These are phyloP conservation scores for Monoplex corrugatus DNA, from an alignment of 2,888 invertebrate species.

Conservation along the genomic window DNA sequence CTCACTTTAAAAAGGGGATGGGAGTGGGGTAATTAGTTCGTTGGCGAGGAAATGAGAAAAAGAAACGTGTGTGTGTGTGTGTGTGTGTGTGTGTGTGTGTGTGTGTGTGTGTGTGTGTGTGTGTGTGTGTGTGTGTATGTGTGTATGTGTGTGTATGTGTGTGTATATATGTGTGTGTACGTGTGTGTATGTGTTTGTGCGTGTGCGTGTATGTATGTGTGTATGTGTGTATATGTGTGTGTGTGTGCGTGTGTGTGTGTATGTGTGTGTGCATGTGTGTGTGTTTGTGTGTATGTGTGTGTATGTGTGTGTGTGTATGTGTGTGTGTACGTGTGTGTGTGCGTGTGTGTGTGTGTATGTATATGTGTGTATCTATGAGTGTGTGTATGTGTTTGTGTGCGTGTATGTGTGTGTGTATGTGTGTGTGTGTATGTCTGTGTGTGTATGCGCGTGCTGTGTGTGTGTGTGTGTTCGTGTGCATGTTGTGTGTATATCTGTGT, in stretches of 20 bases:
- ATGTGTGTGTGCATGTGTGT: background rate
- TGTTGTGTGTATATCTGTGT: background rate
- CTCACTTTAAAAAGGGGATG: no score
- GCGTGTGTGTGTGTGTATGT: slow-evolving; percentile 2
- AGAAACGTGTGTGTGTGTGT: background rate
- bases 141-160: background rate
- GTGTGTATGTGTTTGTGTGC: background rate
- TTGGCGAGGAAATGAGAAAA: no score
- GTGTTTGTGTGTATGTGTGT: background rate
- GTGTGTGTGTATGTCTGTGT: background rate
- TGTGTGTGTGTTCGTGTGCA: background rate
- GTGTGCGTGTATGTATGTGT: background rate
- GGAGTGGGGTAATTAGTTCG: no score
- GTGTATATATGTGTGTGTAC: background rate
- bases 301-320: background rate
- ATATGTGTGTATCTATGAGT: background rate
- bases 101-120: slow-evolving; percentile 7
- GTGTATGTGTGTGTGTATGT: background rate
- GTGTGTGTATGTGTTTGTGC: background rate
- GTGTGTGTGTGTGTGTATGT: slow-evolving; percentile 1
- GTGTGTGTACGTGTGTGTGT: background rate
- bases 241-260: background rate
- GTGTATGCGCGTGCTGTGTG: background rate
- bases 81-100: slow-evolving; percentile 13
- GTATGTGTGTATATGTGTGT: background rate